Evolutionary conservation across 2,113 vertebrate species (phyloP).

Genomic region (Equus quagga): DNA sequence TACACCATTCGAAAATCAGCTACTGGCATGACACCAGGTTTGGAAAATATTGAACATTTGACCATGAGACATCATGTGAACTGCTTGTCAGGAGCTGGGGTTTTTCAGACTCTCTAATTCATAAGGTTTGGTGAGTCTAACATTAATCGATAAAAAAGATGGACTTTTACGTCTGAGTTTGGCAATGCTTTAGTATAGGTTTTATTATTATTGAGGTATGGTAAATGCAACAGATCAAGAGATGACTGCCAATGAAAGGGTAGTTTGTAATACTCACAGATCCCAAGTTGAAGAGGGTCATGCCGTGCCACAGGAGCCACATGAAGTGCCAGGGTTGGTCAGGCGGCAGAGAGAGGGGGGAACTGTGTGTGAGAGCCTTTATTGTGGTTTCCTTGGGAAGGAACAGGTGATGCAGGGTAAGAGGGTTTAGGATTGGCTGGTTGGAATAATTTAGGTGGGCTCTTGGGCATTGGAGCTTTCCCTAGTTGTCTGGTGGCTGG

Average conservation of each 20-base stretch:
- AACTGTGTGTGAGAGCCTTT: background rate
- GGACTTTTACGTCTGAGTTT: background rate
- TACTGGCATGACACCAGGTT: background rate
- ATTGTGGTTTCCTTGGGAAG: background rate
- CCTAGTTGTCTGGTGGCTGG: background rate
- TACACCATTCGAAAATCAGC: background rate
- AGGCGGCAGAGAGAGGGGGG: background rate
- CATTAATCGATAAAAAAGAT: background rate
- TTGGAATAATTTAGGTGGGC: background rate
- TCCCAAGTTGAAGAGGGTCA: background rate
- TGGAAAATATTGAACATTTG: background rate
- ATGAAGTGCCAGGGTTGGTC: background rate
- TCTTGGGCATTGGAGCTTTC: background rate
- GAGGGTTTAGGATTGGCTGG: background rate
- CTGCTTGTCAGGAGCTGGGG: background rate
- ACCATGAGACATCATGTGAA: background rate
- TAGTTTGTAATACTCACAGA: background rate
- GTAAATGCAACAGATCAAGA: too few relatives aligned
- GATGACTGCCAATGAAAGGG: too few relatives aligned
- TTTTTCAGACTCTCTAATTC: background rate
- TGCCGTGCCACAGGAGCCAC: background rate
- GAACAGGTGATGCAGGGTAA: background rate
- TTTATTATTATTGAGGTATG: too few relatives aligned
- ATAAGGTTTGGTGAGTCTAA: background rate
- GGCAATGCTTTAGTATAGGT: background rate